A percentile compares a stretch with the other conserved stretches of the same genome.
These are phyloP conservation scores for Myotis myotis DNA, from an alignment of 2,797 vertebrate genomes.

Conservation along the genomic window DNA sequence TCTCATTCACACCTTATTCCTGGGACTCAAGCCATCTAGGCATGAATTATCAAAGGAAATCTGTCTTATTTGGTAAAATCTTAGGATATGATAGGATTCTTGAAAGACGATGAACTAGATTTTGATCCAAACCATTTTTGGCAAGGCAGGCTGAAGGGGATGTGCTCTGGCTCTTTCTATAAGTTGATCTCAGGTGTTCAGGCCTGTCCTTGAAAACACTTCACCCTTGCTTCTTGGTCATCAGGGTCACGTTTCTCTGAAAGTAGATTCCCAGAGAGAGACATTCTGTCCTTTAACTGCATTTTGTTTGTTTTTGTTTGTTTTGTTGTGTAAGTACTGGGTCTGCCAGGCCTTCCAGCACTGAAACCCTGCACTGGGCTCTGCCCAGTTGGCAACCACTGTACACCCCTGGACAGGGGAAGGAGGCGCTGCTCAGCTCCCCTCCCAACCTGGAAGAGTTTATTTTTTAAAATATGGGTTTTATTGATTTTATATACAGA, in stretches of 20 bases:
- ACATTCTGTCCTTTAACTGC: neutral
- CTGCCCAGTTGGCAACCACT: fast-evolving
- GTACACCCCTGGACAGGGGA: neutral
- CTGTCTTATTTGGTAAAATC: neutral
- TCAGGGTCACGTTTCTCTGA: neutral
- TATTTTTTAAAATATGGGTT: neutral
- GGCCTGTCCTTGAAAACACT: neutral
- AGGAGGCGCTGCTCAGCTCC: neutral
- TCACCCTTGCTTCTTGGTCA: neutral
- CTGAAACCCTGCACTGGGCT: neutral
- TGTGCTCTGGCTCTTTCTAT: neutral
- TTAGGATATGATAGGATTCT: neutral
- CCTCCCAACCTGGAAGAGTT: neutral
- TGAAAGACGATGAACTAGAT: neutral
- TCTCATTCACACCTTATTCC: neutral
- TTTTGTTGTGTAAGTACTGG: neutral
- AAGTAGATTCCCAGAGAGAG: neutral
- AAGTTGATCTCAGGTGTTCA: neutral
- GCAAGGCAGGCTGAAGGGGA: neutral
- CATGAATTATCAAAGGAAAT: neutral
- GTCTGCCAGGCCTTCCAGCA: neutral
- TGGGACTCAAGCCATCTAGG: neutral
- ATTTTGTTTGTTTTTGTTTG: neutral
- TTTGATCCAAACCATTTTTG: neutral
- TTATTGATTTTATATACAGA: neutral